Evolutionary conservation across 2,113 vertebrate species (phyloP).

Genomic region (Piprites chloris): DNA sequence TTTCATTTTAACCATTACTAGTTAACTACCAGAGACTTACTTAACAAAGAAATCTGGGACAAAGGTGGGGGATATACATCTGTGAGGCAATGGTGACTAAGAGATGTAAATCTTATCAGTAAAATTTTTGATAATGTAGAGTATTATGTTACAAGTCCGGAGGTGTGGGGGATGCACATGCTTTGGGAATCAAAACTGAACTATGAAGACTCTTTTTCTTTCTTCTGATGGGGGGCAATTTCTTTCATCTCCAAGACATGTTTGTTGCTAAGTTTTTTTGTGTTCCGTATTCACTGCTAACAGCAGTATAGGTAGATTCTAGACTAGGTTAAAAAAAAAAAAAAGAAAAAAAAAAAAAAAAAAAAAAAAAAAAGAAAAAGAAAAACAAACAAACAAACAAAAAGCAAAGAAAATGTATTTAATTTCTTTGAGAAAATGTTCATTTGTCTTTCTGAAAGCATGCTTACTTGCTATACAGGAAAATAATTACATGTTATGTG

Average conservation of each 20-base stretch:
- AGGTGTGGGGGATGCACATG: neutral
- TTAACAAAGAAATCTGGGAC: neutral
- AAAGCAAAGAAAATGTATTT: neutral
- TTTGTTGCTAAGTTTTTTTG: neutral
- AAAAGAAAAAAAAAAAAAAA: neutral
- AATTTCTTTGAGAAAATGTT: neutral
- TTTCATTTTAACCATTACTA: neutral
- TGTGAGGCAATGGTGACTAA: neutral
- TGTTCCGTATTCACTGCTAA: neutral
- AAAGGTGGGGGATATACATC: neutral
- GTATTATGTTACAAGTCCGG: neutral
- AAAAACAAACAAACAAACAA: neutral
- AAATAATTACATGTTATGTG: neutral
- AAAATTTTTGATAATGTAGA: neutral
- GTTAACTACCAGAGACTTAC: neutral
- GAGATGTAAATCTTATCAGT: neutral
- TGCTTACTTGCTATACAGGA: neutral
- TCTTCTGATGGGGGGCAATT: neutral
- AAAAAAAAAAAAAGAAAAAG: neutral
- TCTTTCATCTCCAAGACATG: neutral
- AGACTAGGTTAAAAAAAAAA: neutral
- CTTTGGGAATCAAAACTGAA: neutral
- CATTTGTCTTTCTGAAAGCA: slow-evolving; percentile 20
- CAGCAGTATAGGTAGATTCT: neutral
- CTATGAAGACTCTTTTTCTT: neutral